These are phyloP conservation scores for Mustela nigripes DNA, from an alignment of 2,113 vertebrate genomes.

Conservation along the genomic window DNA sequence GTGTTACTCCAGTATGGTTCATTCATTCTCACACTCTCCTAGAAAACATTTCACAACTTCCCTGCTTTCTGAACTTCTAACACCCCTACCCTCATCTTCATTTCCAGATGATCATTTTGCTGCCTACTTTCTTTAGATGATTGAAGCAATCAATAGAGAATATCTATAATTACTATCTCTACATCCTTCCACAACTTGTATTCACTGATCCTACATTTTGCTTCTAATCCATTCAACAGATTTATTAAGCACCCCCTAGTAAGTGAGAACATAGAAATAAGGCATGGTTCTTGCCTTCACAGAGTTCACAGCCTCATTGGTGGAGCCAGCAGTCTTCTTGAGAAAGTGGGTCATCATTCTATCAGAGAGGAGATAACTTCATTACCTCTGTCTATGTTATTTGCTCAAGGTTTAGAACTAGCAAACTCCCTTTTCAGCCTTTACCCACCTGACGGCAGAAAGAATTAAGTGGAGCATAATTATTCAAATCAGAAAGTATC, in stretches of 20 bases:
- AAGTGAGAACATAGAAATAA: not conserved
- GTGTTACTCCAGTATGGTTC: not conserved
- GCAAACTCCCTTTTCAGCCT: constrained; percentile 3
- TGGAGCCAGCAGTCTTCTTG: not conserved
- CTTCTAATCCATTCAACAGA: not conserved
- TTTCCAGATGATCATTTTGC: not conserved
- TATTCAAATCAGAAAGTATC: constrained; percentile 72
- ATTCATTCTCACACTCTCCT: not conserved
- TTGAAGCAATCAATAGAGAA: not conserved
- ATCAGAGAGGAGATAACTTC: not conserved
- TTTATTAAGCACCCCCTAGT: not conserved
- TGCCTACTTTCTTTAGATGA: not conserved
- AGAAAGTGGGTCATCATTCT: not conserved
- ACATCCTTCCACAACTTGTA: not conserved
- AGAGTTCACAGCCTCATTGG: not conserved
- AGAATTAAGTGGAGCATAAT: constrained; percentile 57
- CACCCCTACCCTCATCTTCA: not conserved
- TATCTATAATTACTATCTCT: not conserved
- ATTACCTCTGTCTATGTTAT: not conserved
- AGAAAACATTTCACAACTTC: not conserved
- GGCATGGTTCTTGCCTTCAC: not conserved
- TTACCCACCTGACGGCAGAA: constrained; percentile 48
- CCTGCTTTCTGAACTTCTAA: not conserved
- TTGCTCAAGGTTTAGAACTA: constrained; percentile 18
- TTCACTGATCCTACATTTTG: not conserved